Evolutionary conservation across 2,797 vertebrate species (phyloP).

Genomic region (Rachycentron canadum): DNA sequence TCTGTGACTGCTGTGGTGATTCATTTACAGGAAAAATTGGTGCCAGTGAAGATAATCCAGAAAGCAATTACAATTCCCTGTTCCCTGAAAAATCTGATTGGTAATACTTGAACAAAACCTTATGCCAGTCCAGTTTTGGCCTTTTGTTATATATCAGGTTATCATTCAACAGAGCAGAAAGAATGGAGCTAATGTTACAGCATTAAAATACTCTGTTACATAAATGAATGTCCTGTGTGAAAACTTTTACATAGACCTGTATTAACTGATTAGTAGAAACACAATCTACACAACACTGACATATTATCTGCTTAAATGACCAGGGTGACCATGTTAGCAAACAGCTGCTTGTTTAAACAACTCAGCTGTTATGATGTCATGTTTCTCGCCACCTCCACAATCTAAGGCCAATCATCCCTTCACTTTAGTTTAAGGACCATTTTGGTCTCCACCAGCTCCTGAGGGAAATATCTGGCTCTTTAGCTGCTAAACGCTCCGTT

Average conservation of each 20-base stretch:
- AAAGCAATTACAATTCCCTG: neutral
- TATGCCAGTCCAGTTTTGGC: neutral
- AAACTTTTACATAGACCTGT: too few relatives aligned
- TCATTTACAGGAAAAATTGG: neutral
- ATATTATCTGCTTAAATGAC: too few relatives aligned
- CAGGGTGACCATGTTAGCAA: neutral
- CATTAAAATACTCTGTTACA: neutral
- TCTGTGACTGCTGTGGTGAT: neutral
- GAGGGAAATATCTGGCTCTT: neutral
- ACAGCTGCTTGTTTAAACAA: neutral
- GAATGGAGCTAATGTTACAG: neutral
- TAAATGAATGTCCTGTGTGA: too few relatives aligned
- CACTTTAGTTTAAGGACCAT: neutral
- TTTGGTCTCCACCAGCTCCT: constrained; percentile 1
- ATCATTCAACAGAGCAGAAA: neutral
- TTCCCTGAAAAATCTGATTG: neutral
- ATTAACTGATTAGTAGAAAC: too few relatives aligned
- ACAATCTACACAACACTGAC: too few relatives aligned
- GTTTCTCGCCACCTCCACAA: neutral
- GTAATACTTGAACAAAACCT: neutral
- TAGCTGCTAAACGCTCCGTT: neutral
- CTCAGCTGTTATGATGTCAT: neutral
- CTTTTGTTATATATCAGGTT: neutral
- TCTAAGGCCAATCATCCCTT: neutral
- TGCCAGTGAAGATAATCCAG: neutral